Conservation (phyloP, 2,797 vertebrate species). For the Notamacropus eugenii region DNA sequence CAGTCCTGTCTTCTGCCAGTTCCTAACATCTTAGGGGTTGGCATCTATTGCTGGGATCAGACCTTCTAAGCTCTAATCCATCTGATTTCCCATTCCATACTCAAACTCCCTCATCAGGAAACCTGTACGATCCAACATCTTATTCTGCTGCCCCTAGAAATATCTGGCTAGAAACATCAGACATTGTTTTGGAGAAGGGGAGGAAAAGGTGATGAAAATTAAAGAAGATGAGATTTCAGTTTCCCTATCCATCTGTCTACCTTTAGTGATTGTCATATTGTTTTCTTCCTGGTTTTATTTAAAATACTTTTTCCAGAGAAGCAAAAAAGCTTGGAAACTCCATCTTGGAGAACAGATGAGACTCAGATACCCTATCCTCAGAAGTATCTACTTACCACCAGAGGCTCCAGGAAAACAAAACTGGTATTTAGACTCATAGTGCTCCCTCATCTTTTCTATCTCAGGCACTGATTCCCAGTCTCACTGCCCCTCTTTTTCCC, state of each 20-base stretch:
- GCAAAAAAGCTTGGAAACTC: background rate
- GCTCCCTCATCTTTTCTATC: background rate
- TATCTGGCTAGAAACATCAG: background rate
- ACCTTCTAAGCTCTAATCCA: background rate
- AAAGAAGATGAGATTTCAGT: background rate
- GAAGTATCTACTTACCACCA: background rate
- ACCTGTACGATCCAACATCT: background rate
- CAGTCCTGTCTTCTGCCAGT: background rate
- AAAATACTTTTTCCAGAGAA: background rate
- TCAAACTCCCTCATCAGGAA: background rate
- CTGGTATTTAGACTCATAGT: background rate
- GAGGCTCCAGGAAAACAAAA: background rate
- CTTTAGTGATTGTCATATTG: background rate
- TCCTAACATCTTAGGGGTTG: background rate
- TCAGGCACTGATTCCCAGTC: background rate
- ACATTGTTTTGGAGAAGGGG: background rate
- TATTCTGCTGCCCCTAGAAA: background rate
- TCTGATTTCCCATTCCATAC: background rate
- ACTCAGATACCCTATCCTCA: background rate
- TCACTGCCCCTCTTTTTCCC: background rate
- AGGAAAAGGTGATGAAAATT: background rate
- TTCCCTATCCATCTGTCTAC: background rate
- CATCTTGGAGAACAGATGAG: background rate
- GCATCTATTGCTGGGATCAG: background rate
- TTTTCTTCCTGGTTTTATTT: background rate